A percentile compares a stretch with the other conserved stretches of the same genome.
Evolutionary conservation across 1,140 invertebrate species (phyloP).

Genomic region (Whitmania pigra): DNA sequence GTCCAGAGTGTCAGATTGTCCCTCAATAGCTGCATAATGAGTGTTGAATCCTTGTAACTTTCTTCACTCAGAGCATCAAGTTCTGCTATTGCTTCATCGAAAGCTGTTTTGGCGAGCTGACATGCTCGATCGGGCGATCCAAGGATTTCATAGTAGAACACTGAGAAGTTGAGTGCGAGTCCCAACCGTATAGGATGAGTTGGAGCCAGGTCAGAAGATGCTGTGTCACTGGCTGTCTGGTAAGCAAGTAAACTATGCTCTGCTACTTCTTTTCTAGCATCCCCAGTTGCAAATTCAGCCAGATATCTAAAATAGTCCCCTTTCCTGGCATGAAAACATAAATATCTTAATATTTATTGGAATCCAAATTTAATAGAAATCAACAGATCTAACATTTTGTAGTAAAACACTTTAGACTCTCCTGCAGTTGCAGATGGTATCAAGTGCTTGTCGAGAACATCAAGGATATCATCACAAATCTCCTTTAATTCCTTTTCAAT

Average conservation of each 20-base stretch:
- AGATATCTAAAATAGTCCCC: slow-evolving; percentile 91
- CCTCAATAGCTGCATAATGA: slow-evolving; percentile 95
- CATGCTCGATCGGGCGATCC: slow-evolving; percentile 68
- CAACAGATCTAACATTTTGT: slow-evolving; percentile 51
- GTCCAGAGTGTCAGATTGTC: slow-evolving; percentile 98
- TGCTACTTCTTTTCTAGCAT: slow-evolving; percentile 75
- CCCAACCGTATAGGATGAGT: slow-evolving; percentile 78
- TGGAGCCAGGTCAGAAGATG: slow-evolving; percentile 87
- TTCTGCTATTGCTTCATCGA: slow-evolving; percentile 85
- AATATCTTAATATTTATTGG: background rate
- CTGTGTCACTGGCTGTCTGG: slow-evolving; percentile 90
- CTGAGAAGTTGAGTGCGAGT: slow-evolving; percentile 82
- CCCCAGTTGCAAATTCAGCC: slow-evolving; percentile 89
- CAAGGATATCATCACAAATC: slow-evolving; percentile 85
- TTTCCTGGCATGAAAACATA: slow-evolving; percentile 64
- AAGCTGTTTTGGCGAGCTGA: slow-evolving; percentile 53
- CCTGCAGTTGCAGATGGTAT: slow-evolving; percentile 78
- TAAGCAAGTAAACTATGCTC: slow-evolving; percentile 89
- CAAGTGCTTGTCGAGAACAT: slow-evolving; percentile 71
- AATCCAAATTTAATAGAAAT: slow-evolving; percentile 1
- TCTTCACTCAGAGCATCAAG: slow-evolving; percentile 90
- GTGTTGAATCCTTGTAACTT: slow-evolving; percentile 94
- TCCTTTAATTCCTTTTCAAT: slow-evolving; percentile 60
- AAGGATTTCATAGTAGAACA: slow-evolving; percentile 96
- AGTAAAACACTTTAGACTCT: slow-evolving; percentile 97